These are phyloP conservation scores for Colossoma macropomum DNA, from an alignment of 2,113 vertebrate species.

Conservation along the genomic window DNA sequence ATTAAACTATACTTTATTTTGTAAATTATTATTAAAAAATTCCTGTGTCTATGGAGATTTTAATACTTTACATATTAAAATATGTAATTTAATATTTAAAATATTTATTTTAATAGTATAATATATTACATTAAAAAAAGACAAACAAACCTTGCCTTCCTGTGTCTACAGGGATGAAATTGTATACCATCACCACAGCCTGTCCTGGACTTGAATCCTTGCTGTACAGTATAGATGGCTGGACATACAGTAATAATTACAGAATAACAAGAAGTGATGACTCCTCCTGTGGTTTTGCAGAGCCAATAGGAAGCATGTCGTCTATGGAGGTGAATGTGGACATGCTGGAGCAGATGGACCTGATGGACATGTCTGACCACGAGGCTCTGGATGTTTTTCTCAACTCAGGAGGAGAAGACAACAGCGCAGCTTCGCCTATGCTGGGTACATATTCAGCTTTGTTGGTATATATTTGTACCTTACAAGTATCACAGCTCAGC, in stretches of 20 bases:
- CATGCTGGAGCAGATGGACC: conserved; percentile 98
- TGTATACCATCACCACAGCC: neutral
- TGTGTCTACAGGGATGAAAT: neutral
- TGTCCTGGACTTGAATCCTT: conserved; percentile 67
- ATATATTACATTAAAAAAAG: neutral
- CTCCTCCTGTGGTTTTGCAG: conserved; percentile 70
- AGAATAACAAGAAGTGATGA: conserved; percentile 12
- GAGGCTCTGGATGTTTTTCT: conserved; percentile 96
- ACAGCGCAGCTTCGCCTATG: conserved; percentile 80
- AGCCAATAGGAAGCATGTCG: conserved; percentile 97
- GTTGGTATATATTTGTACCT: no score
- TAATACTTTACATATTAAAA: no score
- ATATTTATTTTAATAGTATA: no score
- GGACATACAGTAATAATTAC: no score
- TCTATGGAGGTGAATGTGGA: conserved; percentile 99
- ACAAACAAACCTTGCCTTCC: neutral
- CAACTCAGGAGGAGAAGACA: conserved; percentile 91
- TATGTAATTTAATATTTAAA: no score
- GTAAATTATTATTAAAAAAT: no score
- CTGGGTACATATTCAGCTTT: conserved; percentile 74
- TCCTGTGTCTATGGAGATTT: no score
- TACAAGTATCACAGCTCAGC: no score
- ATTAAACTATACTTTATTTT: no score
- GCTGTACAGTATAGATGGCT: conserved; percentile 29
- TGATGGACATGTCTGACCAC: conserved; percentile 97